Evolutionary conservation across 2,113 vertebrate genomes (phyloP).

Genomic region (Prietella phreatophila): DNA sequence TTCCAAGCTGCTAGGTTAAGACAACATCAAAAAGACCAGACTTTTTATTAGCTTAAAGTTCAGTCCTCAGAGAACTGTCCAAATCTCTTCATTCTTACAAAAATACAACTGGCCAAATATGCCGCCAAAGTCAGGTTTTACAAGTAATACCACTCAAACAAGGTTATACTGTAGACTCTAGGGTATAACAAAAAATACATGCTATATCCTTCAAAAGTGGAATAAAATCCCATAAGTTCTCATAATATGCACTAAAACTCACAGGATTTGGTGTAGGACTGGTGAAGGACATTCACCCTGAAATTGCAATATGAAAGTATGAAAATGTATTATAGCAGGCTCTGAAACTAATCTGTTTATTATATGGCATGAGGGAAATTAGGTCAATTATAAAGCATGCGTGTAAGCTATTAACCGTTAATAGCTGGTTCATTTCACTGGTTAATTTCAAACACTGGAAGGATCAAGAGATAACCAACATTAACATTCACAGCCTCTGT

Average conservation of each 20-base stretch:
- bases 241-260: conserved; percentile 49
- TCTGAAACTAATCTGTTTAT: conserved; percentile 5
- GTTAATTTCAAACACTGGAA: conserved; percentile 27
- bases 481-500: conserved; percentile 37
- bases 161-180: conserved; percentile 15
- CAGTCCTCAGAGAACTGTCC: conserved; percentile 56
- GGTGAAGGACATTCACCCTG: conserved; percentile 42
- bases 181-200: conserved; percentile 53
- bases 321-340: not conserved
- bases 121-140: conserved; percentile 54
- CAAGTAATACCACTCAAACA: conserved; percentile 59
- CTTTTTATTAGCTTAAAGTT: conserved; percentile 66
- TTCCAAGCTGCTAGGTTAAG: conserved; percentile 66
- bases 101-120: conserved; percentile 65
- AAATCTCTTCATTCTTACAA: not conserved
- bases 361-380: conserved; percentile 8
- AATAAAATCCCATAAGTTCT: conserved; percentile 41
- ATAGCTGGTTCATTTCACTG: no score
- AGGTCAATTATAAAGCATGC: not conserved
- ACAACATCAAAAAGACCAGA: conserved; percentile 63
- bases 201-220: conserved; percentile 46
- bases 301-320: conserved; percentile 68
- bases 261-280: conserved; percentile 47
- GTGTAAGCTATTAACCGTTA: conserved; percentile 24
- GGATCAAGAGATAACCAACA: conserved; percentile 35